Evolutionary conservation across 53 echinoderm and acorn worm species (phyloP), one percentile per base, ranked within the genome.

Genomic region (Holothuria leucospilota): DNA sequence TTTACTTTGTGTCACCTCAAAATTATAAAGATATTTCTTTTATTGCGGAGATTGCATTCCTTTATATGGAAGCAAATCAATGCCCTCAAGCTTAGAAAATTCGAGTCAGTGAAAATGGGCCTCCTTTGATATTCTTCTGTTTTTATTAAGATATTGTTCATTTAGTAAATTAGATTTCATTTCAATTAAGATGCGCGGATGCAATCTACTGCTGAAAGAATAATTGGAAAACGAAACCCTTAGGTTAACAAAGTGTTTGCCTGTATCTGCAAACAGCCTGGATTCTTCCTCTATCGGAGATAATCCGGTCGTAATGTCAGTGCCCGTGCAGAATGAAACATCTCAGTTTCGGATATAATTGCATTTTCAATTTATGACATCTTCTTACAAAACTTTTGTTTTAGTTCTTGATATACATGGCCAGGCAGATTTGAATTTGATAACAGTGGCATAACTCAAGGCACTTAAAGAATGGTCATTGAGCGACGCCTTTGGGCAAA

Each of bases 111-210:
- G 13, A 72, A 39, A 72, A 72, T 14, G 72, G 46, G 40, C 72
- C 34, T 13, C 23, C 15, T 23, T 72, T 30, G 34, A 39, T 40
- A 72, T 39, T 21, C 72, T 72, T 72, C 72, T 39, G 40, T 39
- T 72, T 39, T 72, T 41, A 72, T 72, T 72, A 39, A 46, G 46
- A 72, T 72, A 23, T 39, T 72, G 72, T 72, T 72, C 72, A 72
- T 72, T 72, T 72, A 39, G 40, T 39, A 72, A 72, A 72, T 72
- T 72, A 72, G 72, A 72, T 72, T 72, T 72, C 40, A 72, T 41
- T 72, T 72, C 72, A 72, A 72, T 72, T 72, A 72, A 72, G 72
- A 72, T 4, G 20, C n/a, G 11, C 11, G 46, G 72, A 72, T 72
- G 72, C 72, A 72, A 72, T 72, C 72, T 72, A 72, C 72, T n/a